These are phyloP conservation scores for Bucorvus abyssinicus DNA, from an alignment of 2,797 vertebrate species.

Conservation along the genomic window DNA sequence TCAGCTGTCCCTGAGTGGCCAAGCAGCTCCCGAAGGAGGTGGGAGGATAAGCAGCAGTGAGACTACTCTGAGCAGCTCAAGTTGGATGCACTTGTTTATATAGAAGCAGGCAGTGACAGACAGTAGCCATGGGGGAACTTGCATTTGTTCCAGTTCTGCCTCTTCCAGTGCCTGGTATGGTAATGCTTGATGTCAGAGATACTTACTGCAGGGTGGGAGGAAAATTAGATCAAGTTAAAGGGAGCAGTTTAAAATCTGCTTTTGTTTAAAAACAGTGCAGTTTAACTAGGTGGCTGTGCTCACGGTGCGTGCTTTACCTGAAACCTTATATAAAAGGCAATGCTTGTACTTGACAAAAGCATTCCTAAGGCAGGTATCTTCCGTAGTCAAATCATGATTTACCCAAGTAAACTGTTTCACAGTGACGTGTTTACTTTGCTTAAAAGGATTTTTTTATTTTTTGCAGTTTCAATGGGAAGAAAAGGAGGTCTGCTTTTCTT, in stretches of 20 bases:
- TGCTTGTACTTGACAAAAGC: neutral
- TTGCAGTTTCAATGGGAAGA: neutral
- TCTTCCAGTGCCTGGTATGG: slow-evolving; percentile 9
- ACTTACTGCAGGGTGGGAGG: slow-evolving; percentile 14
- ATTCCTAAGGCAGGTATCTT: neutral
- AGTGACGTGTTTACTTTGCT: neutral
- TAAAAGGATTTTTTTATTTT: neutral
- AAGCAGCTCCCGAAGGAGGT: neutral
- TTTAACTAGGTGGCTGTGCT: neutral
- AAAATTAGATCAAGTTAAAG: slow-evolving; percentile 29
- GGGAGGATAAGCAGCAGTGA: neutral
- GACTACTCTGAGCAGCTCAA: neutral
- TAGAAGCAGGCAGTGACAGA: slow-evolving; percentile 59
- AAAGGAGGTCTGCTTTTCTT: neutral
- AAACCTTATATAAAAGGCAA: neutral
- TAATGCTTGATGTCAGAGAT: slow-evolving; percentile 48
- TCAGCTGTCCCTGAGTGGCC: neutral
- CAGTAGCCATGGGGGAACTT: slow-evolving; percentile 60
- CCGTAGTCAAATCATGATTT: neutral
- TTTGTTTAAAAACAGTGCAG: neutral
- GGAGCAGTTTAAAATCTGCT: neutral
- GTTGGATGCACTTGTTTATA: neutral
- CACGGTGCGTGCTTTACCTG: neutral
- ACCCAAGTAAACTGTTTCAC: neutral
- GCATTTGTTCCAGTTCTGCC: slow-evolving; percentile 67